Evolutionary conservation across 2,797 vertebrate species (phyloP).

Genomic region (Schizopygopsis pylzovi): DNA sequence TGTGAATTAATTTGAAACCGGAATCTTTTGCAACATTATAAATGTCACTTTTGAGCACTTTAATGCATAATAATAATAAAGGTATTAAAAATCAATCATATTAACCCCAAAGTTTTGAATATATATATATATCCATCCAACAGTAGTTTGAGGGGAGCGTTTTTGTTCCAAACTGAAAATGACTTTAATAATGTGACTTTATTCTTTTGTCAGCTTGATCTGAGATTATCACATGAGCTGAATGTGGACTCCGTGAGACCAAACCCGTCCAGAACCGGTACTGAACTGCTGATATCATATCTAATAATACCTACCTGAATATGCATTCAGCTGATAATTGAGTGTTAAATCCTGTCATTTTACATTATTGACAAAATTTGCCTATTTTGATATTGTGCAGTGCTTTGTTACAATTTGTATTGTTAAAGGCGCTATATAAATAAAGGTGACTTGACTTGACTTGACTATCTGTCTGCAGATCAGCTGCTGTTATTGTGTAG

Average conservation of each 20-base stretch:
- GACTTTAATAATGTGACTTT: background rate
- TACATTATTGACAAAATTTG: no score
- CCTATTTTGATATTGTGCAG: no score
- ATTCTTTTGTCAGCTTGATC: slow-evolving; percentile 63
- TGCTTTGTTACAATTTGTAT: no score
- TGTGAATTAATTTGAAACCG: background rate
- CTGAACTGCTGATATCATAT: no score
- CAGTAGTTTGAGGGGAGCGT: no score
- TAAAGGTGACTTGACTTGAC: no score
- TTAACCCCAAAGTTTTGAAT: background rate
- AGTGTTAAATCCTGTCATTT: no score
- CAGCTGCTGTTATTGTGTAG: background rate
- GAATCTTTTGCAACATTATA: background rate
- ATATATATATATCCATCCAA: no score
- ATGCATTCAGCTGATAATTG: no score
- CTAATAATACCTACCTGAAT: no score
- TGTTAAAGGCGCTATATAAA: no score
- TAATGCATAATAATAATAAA: background rate
- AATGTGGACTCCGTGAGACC: slow-evolving; percentile 51
- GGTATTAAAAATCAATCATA: background rate
- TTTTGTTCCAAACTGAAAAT: background rate
- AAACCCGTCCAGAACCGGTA: slow-evolving; percentile 63
- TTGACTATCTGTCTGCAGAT: background rate
- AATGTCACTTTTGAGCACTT: background rate
- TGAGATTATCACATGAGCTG: slow-evolving; percentile 54